Evolutionary conservation across 1,140 invertebrate species (phyloP), one percentile per base, ranked within the genome.

Genomic region (Lineus longissimus): DNA sequence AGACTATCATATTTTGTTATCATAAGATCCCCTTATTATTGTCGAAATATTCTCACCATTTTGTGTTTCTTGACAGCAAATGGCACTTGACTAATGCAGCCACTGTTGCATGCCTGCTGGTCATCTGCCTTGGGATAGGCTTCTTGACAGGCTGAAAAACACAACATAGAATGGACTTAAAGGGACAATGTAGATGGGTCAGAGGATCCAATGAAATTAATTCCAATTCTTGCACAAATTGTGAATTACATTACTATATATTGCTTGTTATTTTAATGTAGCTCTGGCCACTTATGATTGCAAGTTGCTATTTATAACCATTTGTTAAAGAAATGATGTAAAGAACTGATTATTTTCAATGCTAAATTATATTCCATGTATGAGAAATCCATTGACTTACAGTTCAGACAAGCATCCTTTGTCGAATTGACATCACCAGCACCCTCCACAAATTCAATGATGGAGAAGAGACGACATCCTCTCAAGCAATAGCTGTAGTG

Each of bases 391-490:
- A n/a, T n/a, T 31, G 64, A 72, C 74, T 68, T 63, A 76, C 74
- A 68, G 59, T 61, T 55, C 27, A 66, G 61, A 56, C 74, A 76
- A 33, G 65, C 71, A 56, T 70, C 63, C 56, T 64, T 61, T 25
- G 75, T 75, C n/a, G 47, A 47, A 68, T 74, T 76, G 4, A 64
- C 36, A 54, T 69, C 58, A 55, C 64, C 25, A 30, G 68, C 62
- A 27, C 25, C 47, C 45, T 70, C 61, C 45, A 70, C 62, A 59
- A 76, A 73, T 25, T 71, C 70, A 64, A 75, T 72, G 30, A 76
- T 70, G 31, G 73, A 71, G 61, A 69, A 76, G 59, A 76, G 71
- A 59, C 75, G 58, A 59, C 75, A 76, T 61, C 75, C 75, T 67
- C 73, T 63, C 59, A 68, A 67, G 57, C 75, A 76, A 51, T 65